Conservation (phyloP, 2,113 vertebrate species). For the Percopsis transmontana region DNA sequence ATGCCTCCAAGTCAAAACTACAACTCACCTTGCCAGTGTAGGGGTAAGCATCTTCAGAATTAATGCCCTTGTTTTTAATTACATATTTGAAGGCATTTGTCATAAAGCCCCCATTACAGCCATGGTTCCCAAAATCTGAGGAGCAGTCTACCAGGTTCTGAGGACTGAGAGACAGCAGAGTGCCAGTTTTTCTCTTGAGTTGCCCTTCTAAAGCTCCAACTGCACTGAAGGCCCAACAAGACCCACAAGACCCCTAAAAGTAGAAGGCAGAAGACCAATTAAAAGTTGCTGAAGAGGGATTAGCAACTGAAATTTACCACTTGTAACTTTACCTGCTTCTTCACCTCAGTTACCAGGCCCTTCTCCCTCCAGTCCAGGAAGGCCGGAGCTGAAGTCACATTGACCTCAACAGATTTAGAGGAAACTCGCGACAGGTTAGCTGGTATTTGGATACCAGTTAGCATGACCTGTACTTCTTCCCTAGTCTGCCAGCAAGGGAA, state of each 20-base stretch:
- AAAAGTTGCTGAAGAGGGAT: not conserved
- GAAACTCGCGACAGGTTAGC: not conserved
- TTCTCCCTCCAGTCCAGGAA: slow-evolving; percentile 80
- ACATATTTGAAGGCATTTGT: slow-evolving; percentile 64
- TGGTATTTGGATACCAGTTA: slow-evolving; percentile 63
- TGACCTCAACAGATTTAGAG: fast-evolving
- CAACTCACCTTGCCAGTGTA: slow-evolving; percentile 49
- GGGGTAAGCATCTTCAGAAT: slow-evolving; percentile 63
- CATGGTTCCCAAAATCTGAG: slow-evolving; percentile 53
- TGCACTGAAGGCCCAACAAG: slow-evolving; percentile 77
- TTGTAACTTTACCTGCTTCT: slow-evolving; percentile 77
- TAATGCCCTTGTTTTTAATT: slow-evolving; percentile 63
- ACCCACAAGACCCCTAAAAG: slow-evolving; percentile 70
- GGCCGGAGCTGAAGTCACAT: slow-evolving; percentile 34
- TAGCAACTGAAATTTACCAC: not conserved
- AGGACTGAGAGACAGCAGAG: slow-evolving; percentile 64
- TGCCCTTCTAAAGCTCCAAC: slow-evolving; percentile 74
- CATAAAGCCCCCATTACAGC: slow-evolving; percentile 70
- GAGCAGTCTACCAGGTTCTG: slow-evolving; percentile 78
- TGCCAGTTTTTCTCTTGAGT: slow-evolving; percentile 64
- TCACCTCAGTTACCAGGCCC: slow-evolving; percentile 81
- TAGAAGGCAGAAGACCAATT: not conserved
- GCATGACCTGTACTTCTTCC: slow-evolving; percentile 65
- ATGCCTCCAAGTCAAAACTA: not conserved
- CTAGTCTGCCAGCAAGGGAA: slow-evolving; percentile 68